Percentiles rank a stretch among this genome's conserved stretches.
Evolutionary conservation across 2,113 vertebrate genomes (phyloP).

Genomic region (Bubo scandiacus): DNA sequence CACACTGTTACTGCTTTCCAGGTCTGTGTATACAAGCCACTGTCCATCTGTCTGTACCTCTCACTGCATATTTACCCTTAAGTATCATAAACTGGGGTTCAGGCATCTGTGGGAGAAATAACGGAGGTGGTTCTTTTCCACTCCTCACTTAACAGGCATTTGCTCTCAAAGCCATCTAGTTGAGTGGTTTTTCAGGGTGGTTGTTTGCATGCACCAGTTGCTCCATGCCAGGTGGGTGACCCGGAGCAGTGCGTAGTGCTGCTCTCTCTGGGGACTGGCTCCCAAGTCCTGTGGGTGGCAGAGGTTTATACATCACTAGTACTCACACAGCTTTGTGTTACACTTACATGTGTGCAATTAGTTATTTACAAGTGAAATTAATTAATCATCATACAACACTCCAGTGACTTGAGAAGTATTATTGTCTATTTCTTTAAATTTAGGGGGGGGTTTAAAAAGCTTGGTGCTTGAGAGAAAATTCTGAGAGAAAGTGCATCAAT

Average conservation of each 20-base stretch:
- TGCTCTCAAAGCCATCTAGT: not conserved
- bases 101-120: not conserved
- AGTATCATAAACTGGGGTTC: no score
- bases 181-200: not conserved
- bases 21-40: not conserved
- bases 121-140: not conserved
- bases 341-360: not conserved
- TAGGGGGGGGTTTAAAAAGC: no score
- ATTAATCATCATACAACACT: not conserved
- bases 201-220: not conserved
- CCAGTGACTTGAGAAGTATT: not conserved
- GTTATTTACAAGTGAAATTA: not conserved
- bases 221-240: not conserved
- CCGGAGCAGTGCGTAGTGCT: accelerated
- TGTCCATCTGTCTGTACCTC: not conserved
- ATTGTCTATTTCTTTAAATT: not conserved
- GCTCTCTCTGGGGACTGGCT: no score
- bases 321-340: not conserved
- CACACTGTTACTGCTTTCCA: not conserved
- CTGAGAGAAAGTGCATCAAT: not conserved
- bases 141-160: not conserved
- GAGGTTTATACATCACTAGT: not conserved
- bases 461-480: not conserved
- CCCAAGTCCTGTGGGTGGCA: no score
- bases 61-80: not conserved